A percentile compares a stretch with the other conserved stretches of the same genome.
These are phyloP conservation scores for Myathropa florea DNA, from an alignment of 2,888 invertebrate genomes.

Conservation along the genomic window DNA sequence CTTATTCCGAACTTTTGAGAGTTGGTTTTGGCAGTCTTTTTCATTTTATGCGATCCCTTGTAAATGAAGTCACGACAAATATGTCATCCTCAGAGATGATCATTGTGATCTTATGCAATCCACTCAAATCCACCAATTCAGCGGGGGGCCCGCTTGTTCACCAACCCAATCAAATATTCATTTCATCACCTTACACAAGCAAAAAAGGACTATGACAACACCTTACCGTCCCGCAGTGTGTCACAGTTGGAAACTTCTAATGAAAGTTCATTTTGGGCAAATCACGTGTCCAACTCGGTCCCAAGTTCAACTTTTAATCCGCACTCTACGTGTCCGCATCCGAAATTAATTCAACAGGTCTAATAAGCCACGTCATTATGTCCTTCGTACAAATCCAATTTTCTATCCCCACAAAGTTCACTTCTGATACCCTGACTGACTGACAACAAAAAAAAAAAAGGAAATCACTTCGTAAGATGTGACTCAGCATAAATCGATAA, in stretches of 20 bases:
- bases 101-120: background rate
- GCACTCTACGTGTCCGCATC: background rate
- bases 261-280: background rate
- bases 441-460: background rate
- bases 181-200: background rate
- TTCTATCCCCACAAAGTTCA: background rate
- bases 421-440: background rate
- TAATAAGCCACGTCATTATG: background rate
- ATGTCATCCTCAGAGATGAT: background rate
- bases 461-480: background rate
- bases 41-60: background rate
- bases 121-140: background rate
- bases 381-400: background rate
- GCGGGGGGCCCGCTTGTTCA: no score
- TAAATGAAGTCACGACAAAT: background rate
- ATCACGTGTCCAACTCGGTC: no score
- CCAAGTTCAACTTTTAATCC: background rate
- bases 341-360: background rate
- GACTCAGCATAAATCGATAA: constrained; percentile 32
- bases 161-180: background rate
- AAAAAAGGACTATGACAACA: no score
- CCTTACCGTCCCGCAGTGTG: background rate
- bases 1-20: no score
- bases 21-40: no score
- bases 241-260: background rate